Evolutionary conservation across 2,888 invertebrate species (phyloP).

Genomic region (Thalpophila matura): DNA sequence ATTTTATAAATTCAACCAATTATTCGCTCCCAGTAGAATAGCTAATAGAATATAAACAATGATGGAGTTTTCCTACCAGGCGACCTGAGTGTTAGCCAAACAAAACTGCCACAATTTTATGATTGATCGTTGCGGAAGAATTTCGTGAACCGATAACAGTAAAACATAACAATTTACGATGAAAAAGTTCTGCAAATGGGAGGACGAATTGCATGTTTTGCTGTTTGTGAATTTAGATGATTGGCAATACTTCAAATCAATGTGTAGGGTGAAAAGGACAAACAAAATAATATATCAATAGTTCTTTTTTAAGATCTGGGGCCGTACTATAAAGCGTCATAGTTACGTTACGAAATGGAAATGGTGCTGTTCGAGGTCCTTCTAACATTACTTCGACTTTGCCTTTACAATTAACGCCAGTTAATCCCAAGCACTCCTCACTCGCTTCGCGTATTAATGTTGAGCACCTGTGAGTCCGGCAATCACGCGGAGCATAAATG

Average conservation of each 20-base stretch:
- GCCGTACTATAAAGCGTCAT: too few relatives aligned
- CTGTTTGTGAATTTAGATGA: constrained; percentile 63
- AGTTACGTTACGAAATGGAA: too few relatives aligned
- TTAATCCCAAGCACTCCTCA: too few relatives aligned
- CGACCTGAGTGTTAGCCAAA: constrained; percentile 46
- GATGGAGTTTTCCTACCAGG: constrained; percentile 24
- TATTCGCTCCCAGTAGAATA: constrained; percentile 33
- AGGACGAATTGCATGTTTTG: constrained; percentile 65
- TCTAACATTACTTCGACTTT: not conserved
- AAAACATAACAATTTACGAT: constrained; percentile 70
- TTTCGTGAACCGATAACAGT: constrained; percentile 67
- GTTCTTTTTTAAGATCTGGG: constrained; percentile 25
- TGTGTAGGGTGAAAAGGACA: constrained; percentile 27
- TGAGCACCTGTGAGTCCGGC: too few relatives aligned
- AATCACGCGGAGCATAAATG: too few relatives aligned
- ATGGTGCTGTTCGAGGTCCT: not conserved
- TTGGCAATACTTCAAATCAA: constrained; percentile 58
- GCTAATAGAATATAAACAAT: constrained; percentile 25
- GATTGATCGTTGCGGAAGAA: constrained; percentile 63
- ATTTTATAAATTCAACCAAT: constrained; percentile 31
- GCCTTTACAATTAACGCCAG: too few relatives aligned
- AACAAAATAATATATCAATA: constrained; percentile 36
- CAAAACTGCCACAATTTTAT: constrained; percentile 64
- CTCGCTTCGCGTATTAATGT: too few relatives aligned
- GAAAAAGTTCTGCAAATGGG: constrained; percentile 56